A percentile compares a stretch with the other conserved stretches of the same genome.
These are phyloP conservation scores for Hydrocynus forskahlii DNA, from an alignment of 2,797 vertebrate species.

Conservation along the genomic window DNA sequence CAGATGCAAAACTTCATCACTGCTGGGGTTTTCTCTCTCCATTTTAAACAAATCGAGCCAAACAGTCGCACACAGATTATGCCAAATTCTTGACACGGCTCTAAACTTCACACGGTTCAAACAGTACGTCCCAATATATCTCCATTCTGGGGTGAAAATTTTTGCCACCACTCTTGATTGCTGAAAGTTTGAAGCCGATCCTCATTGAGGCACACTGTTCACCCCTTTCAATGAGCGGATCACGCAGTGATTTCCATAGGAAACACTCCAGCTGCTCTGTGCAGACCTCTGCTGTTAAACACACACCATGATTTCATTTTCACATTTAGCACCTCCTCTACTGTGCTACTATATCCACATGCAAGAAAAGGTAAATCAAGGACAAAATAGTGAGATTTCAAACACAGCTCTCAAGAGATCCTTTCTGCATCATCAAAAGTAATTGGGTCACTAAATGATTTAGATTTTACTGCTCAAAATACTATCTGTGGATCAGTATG, in stretches of 20 bases:
- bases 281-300: background rate
- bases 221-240: constrained; percentile 22
- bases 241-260: constrained; percentile 1
- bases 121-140: background rate
- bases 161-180: constrained; percentile 8
- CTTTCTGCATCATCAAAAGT: background rate
- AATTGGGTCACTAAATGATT: background rate
- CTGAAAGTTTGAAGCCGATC: constrained; percentile 15
- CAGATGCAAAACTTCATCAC: constrained; percentile 1
- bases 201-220: background rate
- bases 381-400: background rate
- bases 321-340: background rate
- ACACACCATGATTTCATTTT: background rate
- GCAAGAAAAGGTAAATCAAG: background rate
- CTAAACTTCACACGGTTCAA: background rate
- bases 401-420: background rate
- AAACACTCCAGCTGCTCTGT: constrained; percentile 1
- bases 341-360: background rate
- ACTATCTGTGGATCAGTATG: background rate
- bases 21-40: constrained; percentile 57
- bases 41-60: constrained; percentile 49
- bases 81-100: background rate
- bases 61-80: background rate
- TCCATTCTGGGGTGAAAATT: background rate
- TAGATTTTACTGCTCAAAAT: background rate